Evolutionary conservation across 2,888 invertebrate species (phyloP).

Genomic region (Drosophila parthenogenetica): DNA sequence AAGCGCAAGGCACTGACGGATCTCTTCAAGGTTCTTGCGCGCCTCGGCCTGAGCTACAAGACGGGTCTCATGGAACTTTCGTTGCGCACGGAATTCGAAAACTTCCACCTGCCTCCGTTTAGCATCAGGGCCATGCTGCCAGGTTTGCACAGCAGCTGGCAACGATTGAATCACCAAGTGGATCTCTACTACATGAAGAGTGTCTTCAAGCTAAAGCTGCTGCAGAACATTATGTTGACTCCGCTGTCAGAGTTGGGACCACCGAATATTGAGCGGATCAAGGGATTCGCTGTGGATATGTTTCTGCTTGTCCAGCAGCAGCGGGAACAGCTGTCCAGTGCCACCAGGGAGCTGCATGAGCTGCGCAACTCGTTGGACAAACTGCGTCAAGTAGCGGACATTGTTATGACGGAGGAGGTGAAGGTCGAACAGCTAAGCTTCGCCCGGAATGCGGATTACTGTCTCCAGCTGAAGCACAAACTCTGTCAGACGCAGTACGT

Average conservation of each 20-base stretch:
- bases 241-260: slow-evolving; percentile 92
- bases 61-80: slow-evolving; percentile 89
- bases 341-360: slow-evolving; percentile 87
- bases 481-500: slow-evolving; percentile 83
- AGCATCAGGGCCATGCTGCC: slow-evolving; percentile 88
- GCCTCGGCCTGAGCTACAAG: slow-evolving; percentile 92
- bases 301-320: slow-evolving; percentile 89
- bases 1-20: slow-evolving; percentile 94
- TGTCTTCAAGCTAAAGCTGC: slow-evolving; percentile 83
- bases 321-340: slow-evolving; percentile 87
- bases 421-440: slow-evolving; percentile 58
- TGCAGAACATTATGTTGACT: slow-evolving; percentile 85
- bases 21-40: slow-evolving; percentile 91
- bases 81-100: slow-evolving; percentile 86
- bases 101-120: slow-evolving; percentile 89
- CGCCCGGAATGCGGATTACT: slow-evolving; percentile 62
- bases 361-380: slow-evolving; percentile 86
- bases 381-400: slow-evolving; percentile 74
- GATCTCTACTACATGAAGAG: slow-evolving; percentile 83
- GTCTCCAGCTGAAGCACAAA: slow-evolving; percentile 64
- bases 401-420: slow-evolving; percentile 40
- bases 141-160: slow-evolving; percentile 83
- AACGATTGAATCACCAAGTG: slow-evolving; percentile 83
- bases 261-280: slow-evolving; percentile 93
- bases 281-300: slow-evolving; percentile 93